Conservation (phyloP, 2,888 invertebrate genomes). For the Aplocera efformata region DNA sequence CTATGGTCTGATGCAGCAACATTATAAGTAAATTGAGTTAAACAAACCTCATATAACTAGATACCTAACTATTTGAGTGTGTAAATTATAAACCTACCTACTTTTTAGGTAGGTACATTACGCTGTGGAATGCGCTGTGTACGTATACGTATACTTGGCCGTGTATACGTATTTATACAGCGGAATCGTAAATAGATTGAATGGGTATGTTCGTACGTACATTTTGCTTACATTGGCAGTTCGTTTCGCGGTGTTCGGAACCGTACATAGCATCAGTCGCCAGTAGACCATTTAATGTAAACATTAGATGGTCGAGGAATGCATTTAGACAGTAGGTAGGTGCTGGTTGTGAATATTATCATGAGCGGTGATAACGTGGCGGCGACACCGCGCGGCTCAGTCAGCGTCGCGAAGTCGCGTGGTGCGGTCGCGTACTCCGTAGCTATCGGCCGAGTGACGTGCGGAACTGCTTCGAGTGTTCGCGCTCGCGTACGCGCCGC, state of each 20-base stretch:
- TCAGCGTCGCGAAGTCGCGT: slow-evolving; percentile 77
- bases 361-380: slow-evolving; percentile 79
- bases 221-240: slow-evolving; percentile 67
- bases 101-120: slow-evolving; percentile 34
- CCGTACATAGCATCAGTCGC: slow-evolving; percentile 56
- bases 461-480: slow-evolving; percentile 65
- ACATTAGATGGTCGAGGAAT: slow-evolving; percentile 75
- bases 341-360: slow-evolving; percentile 77
- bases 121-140: slow-evolving; percentile 70
- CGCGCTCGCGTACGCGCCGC: slow-evolving; percentile 79
- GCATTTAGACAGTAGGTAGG: slow-evolving; percentile 71
- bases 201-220: slow-evolving; percentile 67
- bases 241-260: slow-evolving; percentile 56
- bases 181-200: slow-evolving; percentile 78
- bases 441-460: slow-evolving; percentile 61
- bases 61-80: slow-evolving; percentile 39
- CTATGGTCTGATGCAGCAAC: slow-evolving; percentile 25
- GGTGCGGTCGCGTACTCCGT: slow-evolving; percentile 70
- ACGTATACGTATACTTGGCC: slow-evolving; percentile 49
- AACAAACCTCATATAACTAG: slow-evolving; percentile 29
- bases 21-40: slow-evolving; percentile 33
- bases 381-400: slow-evolving; percentile 67
- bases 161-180: slow-evolving; percentile 63
- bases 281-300: slow-evolving; percentile 71
- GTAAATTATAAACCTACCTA: slow-evolving; percentile 46